These are phyloP conservation scores for Sebastes schlegelii DNA, from an alignment of 2,113 vertebrate species.

Conservation along the genomic window DNA sequence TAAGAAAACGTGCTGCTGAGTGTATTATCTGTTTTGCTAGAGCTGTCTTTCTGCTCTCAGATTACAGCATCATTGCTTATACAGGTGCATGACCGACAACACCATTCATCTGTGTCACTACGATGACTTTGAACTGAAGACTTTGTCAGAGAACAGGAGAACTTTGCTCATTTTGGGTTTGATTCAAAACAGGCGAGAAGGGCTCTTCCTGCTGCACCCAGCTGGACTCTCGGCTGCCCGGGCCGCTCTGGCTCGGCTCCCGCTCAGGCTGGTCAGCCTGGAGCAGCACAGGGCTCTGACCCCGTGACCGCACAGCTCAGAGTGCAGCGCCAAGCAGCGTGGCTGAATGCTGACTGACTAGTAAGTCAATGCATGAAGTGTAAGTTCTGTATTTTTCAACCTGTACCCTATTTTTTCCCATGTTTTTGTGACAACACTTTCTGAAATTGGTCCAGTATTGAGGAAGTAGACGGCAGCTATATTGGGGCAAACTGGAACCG, in stretches of 20 bases:
- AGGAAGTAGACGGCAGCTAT: no score
- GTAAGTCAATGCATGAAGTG: not conserved
- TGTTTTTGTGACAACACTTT: no score
- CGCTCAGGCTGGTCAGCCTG: conserved; percentile 19
- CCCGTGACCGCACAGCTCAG: conserved; percentile 26
- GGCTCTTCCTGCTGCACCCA: conserved; percentile 43
- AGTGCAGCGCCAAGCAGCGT: not conserved
- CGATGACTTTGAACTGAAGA: conserved; percentile 31
- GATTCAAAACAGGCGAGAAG: conserved; percentile 40
- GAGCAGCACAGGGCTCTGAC: conserved; percentile 38
- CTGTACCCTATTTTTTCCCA: no score
- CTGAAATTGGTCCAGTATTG: no score
- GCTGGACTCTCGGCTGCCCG: conserved; percentile 15
- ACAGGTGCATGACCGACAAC: conserved; percentile 39
- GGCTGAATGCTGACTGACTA: conserved; percentile 1
- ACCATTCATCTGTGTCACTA: conserved; percentile 30
- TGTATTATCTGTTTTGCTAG: conserved; percentile 2
- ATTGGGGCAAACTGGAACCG: no score
- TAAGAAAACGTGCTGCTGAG: conserved; percentile 32
- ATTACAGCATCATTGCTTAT: conserved; percentile 36
- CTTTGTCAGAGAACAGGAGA: conserved; percentile 16
- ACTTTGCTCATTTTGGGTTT: conserved; percentile 13
- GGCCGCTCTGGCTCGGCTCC: conserved; percentile 13
- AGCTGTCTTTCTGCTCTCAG: conserved; percentile 27
- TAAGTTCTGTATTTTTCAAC: no score